Conservation (phyloP, 2,888 invertebrate species). For the Endomychus coccineus region DNA sequence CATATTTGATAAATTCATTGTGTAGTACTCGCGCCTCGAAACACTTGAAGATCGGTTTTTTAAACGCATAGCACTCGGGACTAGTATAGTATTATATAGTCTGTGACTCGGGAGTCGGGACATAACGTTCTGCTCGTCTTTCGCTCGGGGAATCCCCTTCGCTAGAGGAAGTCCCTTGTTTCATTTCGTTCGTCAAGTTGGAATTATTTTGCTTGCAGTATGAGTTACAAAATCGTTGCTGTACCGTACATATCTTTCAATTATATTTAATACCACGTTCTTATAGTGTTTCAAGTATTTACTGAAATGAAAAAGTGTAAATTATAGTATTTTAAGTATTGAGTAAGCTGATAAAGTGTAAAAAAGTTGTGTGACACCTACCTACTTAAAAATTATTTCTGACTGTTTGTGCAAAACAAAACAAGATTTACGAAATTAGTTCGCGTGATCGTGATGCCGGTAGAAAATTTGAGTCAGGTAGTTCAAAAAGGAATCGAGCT, state of each 20-base stretch:
- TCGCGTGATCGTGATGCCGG: slow-evolving; percentile 13
- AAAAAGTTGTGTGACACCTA: slow-evolving; percentile 2
- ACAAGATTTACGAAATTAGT: slow-evolving; percentile 14
- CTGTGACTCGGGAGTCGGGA: slow-evolving; percentile 6
- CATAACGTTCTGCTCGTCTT: slow-evolving; percentile 5
- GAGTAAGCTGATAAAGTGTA: slow-evolving; percentile 4
- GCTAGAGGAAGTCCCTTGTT: slow-evolving; percentile 2
- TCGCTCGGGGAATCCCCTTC: no score
- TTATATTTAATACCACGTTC: slow-evolving; percentile 6
- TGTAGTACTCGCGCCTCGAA: slow-evolving; percentile 5
- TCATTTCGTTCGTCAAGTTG: slow-evolving; percentile 5
- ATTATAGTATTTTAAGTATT: slow-evolving; percentile 7
- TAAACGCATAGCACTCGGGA: slow-evolving; percentile 5
- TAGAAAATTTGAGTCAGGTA: slow-evolving; percentile 14
- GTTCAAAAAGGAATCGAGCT: slow-evolving; percentile 14
- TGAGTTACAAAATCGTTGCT: no score
- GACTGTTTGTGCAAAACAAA: slow-evolving; percentile 10
- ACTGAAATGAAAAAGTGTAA: slow-evolving; percentile 6
- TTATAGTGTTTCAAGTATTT: slow-evolving; percentile 7
- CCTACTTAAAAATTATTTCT: slow-evolving; percentile 6
- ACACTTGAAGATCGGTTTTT: slow-evolving; percentile 8
- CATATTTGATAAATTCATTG: background rate
- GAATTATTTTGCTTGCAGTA: no score
- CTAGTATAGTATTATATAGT: no score
- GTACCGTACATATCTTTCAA: slow-evolving; percentile 2